A percentile compares a stretch with the other conserved stretches of the same genome.
phyloP scores from a whole-genome alignment of 30 jellyfish, hydroid and myxozoan species.

The Hydra vulgaris region DNA sequence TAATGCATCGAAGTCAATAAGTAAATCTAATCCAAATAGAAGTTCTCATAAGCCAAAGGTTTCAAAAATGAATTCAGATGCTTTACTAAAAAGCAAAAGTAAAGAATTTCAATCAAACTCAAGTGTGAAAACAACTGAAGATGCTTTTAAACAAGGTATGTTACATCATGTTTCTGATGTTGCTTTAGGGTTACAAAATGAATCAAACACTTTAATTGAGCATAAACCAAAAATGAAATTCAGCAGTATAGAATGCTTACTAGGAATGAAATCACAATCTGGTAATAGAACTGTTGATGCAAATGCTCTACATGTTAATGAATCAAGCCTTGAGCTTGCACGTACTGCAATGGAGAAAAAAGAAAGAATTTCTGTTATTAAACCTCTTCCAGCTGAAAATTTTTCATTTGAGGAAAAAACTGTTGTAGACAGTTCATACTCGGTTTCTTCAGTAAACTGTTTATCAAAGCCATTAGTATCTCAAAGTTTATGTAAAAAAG shows the following conservation, averaged over 20 bases:
- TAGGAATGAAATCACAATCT: conserved; percentile 20
- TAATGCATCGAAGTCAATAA: neutral
- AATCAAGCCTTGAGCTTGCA: neutral
- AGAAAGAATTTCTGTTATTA: conserved; percentile 31
- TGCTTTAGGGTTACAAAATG: neutral
- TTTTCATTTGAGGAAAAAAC: neutral
- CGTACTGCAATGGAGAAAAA: conserved; percentile 14
- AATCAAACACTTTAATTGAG: neutral
- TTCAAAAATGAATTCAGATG: neutral
- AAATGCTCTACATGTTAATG: neutral
- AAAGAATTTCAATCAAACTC: neutral
- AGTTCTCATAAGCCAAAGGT: neutral
- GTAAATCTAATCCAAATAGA: neutral
- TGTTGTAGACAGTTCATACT: neutral
- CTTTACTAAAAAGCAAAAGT: neutral
- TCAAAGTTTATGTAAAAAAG: neutral
- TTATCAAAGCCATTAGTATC: neutral
- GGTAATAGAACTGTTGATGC: neutral
- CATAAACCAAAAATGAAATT: conserved; percentile 17
- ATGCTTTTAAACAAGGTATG: neutral
- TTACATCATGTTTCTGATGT: neutral
- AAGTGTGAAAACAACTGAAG: neutral
- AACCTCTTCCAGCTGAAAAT: conserved; percentile 12
- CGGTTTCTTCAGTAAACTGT: neutral
- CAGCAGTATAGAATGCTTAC: conserved; percentile 29